These are phyloP conservation scores for Proisotoma minuta DNA, from an alignment of 2,888 invertebrate species.

Conservation along the genomic window DNA sequence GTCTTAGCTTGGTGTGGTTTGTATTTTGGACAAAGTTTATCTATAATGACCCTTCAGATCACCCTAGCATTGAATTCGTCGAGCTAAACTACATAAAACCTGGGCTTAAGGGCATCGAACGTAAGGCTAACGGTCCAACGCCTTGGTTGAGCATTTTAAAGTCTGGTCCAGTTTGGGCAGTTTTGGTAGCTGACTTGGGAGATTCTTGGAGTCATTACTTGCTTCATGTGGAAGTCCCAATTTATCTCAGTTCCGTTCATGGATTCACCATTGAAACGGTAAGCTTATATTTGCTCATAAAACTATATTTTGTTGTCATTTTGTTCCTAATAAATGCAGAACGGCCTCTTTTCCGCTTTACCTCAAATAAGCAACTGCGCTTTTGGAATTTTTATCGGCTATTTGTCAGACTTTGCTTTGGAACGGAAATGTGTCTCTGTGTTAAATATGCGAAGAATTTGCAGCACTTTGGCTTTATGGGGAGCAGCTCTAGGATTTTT, in stretches of 20 bases:
- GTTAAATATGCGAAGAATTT: constrained; percentile 53
- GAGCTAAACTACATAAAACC: constrained; percentile 61
- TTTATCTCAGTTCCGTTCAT: constrained; percentile 76
- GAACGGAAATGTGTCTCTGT: constrained; percentile 48
- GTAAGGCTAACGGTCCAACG: constrained; percentile 12
- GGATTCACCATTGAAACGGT: constrained; percentile 72
- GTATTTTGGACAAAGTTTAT: constrained; percentile 68
- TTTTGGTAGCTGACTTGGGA: constrained; percentile 68
- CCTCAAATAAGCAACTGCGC: constrained; percentile 66
- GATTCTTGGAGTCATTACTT: constrained; percentile 76
- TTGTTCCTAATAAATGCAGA: too few species aligned
- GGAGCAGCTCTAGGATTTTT: constrained; percentile 61
- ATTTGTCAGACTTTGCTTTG: constrained; percentile 62
- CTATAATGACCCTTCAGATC: constrained; percentile 67
- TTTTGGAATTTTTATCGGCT: constrained; percentile 60
- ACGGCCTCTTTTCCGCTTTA: constrained; percentile 50
- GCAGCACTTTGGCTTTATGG: constrained; percentile 51
- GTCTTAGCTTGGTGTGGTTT: constrained; percentile 76
- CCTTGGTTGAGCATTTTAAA: constrained; percentile 65
- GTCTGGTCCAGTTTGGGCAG: constrained; percentile 76
- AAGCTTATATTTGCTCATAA: too few species aligned
- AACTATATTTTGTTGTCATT: too few species aligned
- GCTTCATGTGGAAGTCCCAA: constrained; percentile 72
- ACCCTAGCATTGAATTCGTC: constrained; percentile 68
- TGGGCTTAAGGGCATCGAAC: constrained; percentile 19